Evolutionary conservation across 2,888 invertebrate genomes (phyloP), one percentile per base, ranked within the genome.

Genomic region (Dolichomitus sp.): DNA sequence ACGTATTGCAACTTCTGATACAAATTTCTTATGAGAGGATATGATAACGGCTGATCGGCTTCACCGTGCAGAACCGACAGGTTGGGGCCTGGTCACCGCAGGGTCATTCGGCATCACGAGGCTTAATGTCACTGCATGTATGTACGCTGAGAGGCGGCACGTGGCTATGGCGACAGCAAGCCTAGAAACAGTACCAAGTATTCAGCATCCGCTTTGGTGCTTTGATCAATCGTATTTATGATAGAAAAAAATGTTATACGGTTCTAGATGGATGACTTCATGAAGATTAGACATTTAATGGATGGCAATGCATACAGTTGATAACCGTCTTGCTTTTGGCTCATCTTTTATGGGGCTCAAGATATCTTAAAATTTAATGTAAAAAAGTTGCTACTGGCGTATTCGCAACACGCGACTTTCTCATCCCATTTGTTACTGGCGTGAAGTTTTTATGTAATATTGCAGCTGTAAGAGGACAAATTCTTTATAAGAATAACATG

Each of bases 41-140:
- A 30, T 37, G 33, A 14, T 33, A 19, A 19, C 12, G 45, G 48
- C n/a, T 17, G 5, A 45, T 50, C 73, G 33, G 50, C 61, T 48
- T 73, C 61, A 61, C 14, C 37, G 73, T 50, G 33, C 37, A 4
- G 30, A 23, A 27, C 9, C 23, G 6, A 48, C 19, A 42, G 27
- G 42, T 45, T 59, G 48, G 63, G n/a, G 45, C 42, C 61, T 65
- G 57, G 76, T 66, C 50, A 48, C 11, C 40, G 27, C 27, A 48
- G 37, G 74, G 69, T 74, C 69, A 57, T 48, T 69, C 48, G 59
- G 11, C 50, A 42, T 50, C 23, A 68, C 76, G 59, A 65, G 57
- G 57, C 66, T 50, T 30, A 52, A 73, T 81, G 74, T 61, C 54
- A 37, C 48, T 52, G 12, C 54, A 45, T 57, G 61, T 17, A n/a